phyloP scores from a whole-genome alignment of 2,113 vertebrate genomes.

The Saguinus imperator region DNA sequence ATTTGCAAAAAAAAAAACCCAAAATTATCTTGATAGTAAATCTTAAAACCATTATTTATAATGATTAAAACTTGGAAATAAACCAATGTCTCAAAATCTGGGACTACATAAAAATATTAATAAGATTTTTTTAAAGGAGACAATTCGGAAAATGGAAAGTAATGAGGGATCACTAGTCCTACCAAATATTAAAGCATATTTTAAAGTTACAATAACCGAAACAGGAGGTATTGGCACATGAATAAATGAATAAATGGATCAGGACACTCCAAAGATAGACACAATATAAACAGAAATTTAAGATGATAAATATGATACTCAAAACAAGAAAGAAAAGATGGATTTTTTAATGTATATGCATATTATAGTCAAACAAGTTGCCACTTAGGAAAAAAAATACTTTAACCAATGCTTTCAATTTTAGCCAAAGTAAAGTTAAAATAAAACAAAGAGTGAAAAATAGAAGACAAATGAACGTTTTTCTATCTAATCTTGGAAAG shows the following conservation, averaged over 20 bases:
- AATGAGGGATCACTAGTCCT: background rate
- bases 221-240: background rate
- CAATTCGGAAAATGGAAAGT: background rate
- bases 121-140: background rate
- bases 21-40: background rate
- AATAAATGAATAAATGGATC: background rate
- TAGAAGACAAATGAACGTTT: background rate
- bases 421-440: background rate
- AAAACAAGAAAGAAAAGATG: background rate
- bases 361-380: background rate
- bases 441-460: background rate
- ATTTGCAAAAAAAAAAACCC: background rate
- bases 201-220: background rate
- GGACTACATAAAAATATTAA: background rate
- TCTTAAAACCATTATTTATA: conserved; percentile 20
- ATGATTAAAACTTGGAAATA: conserved; percentile 32
- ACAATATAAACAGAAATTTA: background rate
- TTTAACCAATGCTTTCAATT: background rate
- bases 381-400: background rate
- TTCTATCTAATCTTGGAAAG: background rate
- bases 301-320: background rate
- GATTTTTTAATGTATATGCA: background rate
- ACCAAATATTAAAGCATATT: background rate
- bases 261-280: background rate
- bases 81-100: background rate